Evolutionary conservation across 2,113 vertebrate genomes (phyloP).

Genomic region (Sialia sialis): DNA sequence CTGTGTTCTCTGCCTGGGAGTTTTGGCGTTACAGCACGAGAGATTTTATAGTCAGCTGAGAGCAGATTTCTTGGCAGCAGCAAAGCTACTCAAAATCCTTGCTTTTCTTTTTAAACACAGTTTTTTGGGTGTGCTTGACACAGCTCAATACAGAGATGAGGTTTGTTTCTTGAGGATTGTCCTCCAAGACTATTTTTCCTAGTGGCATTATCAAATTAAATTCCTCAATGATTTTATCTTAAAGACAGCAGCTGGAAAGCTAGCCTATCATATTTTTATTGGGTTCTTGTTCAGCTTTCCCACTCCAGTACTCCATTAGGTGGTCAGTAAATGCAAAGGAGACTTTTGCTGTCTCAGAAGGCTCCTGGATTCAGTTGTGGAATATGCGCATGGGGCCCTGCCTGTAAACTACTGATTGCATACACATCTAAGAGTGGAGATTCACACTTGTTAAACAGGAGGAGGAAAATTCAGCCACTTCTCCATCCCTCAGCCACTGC

Average conservation of each 20-base stretch:
- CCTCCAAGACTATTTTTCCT: neutral
- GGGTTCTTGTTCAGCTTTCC: neutral
- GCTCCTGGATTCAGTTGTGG: neutral
- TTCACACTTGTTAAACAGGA: neutral
- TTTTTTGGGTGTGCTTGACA: neutral
- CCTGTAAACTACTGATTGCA: neutral
- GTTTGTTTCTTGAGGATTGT: neutral
- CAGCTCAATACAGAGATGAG: neutral
- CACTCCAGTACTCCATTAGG: neutral
- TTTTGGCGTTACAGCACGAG: neutral
- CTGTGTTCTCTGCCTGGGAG: constrained; percentile 2
- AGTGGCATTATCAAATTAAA: neutral
- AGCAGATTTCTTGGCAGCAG: constrained; percentile 24
- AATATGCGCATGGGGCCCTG: rapidly evolving
- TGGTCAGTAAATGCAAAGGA: neutral
- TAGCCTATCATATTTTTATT: neutral
- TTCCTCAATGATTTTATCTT: neutral
- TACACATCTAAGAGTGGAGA: neutral
- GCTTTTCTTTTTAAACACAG: neutral
- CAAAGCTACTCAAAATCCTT: neutral
- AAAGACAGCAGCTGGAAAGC: neutral
- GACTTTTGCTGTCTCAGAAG: neutral
- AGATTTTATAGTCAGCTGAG: neutral
- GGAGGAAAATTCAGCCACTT: neutral
- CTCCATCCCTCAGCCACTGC: neutral